These are phyloP conservation scores for Latrodectus geometricus DNA, from an alignment of 1,140 invertebrate genomes.

Conservation along the genomic window DNA sequence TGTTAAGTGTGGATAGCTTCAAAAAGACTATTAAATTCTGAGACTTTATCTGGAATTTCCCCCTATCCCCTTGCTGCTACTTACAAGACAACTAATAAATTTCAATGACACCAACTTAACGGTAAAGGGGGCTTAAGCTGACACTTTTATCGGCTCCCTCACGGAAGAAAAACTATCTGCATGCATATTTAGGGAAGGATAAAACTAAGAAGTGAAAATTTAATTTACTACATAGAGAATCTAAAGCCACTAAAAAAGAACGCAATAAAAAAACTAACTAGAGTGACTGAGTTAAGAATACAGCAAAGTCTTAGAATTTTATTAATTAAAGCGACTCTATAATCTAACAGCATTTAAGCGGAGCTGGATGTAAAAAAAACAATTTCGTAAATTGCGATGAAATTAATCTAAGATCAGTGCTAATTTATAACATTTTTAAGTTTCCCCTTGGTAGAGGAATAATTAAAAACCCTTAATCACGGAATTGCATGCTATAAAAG, in stretches of 20 bases:
- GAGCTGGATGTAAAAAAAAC: not conserved
- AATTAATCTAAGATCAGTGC: slow-evolving; percentile 40
- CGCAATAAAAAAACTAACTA: slow-evolving; percentile 2
- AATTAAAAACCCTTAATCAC: slow-evolving; percentile 41
- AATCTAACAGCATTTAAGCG: slow-evolving; percentile 16
- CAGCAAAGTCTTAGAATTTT: not conserved
- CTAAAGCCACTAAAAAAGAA: not conserved
- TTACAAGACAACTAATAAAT: slow-evolving; percentile 21
- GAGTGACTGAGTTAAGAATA: slow-evolving; percentile 2
- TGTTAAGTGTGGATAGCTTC: not conserved
- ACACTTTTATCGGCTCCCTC: slow-evolving; percentile 18
- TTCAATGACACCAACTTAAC: slow-evolving; percentile 35
- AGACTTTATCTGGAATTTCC: slow-evolving; percentile 1
- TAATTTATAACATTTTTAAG: slow-evolving; percentile 51
- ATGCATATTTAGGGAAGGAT: slow-evolving; percentile 25
- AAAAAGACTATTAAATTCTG: not conserved
- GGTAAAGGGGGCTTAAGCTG: slow-evolving; percentile 26
- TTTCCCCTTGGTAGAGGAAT: slow-evolving; percentile 20
- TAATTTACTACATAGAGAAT: slow-evolving; percentile 5
- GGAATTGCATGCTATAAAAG: slow-evolving; percentile 36
- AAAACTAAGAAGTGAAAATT: slow-evolving; percentile 18
- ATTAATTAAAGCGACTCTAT: slow-evolving; percentile 33
- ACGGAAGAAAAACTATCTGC: slow-evolving; percentile 11
- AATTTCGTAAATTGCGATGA: slow-evolving; percentile 9
- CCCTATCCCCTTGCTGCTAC: not conserved